A percentile compares a stretch with the other conserved stretches of the same genome.
These are phyloP conservation scores for Xestia sexstrigata DNA, from an alignment of 2,888 invertebrate genomes.

Conservation along the genomic window DNA sequence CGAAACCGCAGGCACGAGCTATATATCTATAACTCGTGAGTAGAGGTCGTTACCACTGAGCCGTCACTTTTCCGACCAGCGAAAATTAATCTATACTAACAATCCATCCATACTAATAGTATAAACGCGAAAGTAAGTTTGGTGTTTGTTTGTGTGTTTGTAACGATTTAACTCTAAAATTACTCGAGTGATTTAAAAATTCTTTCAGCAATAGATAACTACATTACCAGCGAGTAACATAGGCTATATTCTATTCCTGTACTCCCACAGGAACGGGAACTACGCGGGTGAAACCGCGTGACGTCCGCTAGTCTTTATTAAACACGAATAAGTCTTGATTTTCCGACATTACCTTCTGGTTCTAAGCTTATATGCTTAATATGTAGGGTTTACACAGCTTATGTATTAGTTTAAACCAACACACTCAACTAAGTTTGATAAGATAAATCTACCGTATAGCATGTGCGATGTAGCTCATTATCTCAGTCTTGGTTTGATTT, in stretches of 20 bases:
- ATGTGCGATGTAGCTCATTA: constrained; percentile 24
- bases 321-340: not conserved
- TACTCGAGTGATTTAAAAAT: too few species aligned
- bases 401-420: constrained; percentile 6
- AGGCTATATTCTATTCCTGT: too few species aligned
- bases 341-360: not conserved
- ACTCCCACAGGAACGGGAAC: too few species aligned
- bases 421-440: constrained; percentile 11
- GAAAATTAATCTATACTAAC: not conserved
- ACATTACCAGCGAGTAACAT: too few species aligned
- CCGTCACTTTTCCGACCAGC: not conserved
- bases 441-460: constrained; percentile 22
- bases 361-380: not conserved
- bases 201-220: too few species aligned
- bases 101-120: not conserved
- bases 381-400: not conserved
- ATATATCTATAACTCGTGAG: not conserved
- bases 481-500: constrained; percentile 50
- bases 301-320: not conserved
- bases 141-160: too few species aligned
- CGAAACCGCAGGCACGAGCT: not conserved
- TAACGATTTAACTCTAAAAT: too few species aligned
- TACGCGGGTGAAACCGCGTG: too few species aligned
- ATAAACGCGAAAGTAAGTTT: too few species aligned
- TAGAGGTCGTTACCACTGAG: not conserved